Evolutionary conservation across 2,113 vertebrate genomes (phyloP), one percentile per base, ranked within the genome.

Genomic region (Syngnathus typhle): DNA sequence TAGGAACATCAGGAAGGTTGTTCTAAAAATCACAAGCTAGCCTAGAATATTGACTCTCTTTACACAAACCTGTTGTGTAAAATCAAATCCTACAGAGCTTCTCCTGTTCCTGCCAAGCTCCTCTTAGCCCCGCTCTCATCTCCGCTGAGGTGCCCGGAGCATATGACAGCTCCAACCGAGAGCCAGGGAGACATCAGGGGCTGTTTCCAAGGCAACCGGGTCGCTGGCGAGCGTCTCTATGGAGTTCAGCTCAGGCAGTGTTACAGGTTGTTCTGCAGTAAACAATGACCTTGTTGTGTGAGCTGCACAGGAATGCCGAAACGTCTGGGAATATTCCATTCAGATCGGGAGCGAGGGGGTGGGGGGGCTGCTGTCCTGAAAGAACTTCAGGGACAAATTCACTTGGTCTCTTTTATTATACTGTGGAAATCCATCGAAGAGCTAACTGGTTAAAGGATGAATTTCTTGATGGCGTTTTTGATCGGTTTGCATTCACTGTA

Each of bases 211-310:
- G 80, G 88, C 73, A 82, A 91, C 71, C 4, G 83, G 84, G 88
- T 88, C 76, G 82, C 85, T 85, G 82, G 79, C 73, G 58, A 87
- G 85, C 71, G 84, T 83, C 86, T 88, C 85, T 82, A 70, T 84
- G 81, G 87, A 90, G 86, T 65, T 74, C 70, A 55, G 83, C 84
- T 87, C 88, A 84, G 90, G 87, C 89, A 84, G 87, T 78, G 89
- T 91, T 91, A 90, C 90, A 92, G 91, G 91, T 92, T 91, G 87
- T 90, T 89, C 86, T 72, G 84, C 86, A 80, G 87, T 91, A 90
- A 91, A 92, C 91, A 92, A 92, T 92, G 90, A 91, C 89, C 90
- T 90, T 90, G 90, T 91, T 92, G 91, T 91, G 88, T 84, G 83
- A 82, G 86, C 84, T 86, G 87, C 87, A 82, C 83, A 87, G 91